Evolutionary conservation across 2,797 vertebrate genomes (phyloP).

Genomic region (Novumbra hubbsi): DNA sequence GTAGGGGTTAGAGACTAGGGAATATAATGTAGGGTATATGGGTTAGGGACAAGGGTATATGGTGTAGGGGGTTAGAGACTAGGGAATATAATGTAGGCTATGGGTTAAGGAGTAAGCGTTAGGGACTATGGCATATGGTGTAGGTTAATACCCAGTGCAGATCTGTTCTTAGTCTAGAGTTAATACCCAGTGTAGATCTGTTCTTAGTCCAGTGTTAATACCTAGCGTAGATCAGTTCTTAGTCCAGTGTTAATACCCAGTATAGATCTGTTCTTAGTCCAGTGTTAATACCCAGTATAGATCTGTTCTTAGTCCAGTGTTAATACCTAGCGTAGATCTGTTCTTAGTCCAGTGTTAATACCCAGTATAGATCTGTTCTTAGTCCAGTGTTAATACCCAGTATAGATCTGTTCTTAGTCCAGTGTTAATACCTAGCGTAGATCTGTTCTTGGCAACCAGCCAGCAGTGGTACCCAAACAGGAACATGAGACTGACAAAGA

Average conservation of each 20-base stretch:
- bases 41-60: too few species aligned
- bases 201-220: neutral
- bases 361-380: neutral
- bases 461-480: constrained; percentile 97
- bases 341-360: too few species aligned
- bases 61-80: too few species aligned
- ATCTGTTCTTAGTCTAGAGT: neutral
- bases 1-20: too few species aligned
- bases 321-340: neutral
- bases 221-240: neutral
- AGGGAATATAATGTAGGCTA: too few species aligned
- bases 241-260: constrained; percentile 79
- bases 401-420: neutral
- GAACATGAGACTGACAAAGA: constrained; percentile 96
- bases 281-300: too few species aligned
- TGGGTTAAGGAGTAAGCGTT: too few species aligned
- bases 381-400: neutral
- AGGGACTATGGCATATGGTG: too few species aligned
- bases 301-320: neutral
- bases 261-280: constrained; percentile 88
- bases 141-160: too few species aligned
- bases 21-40: too few species aligned
- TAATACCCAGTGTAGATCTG: neutral
- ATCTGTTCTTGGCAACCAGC: constrained; percentile 94
- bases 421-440: constrained; percentile 86